phyloP scores from a whole-genome alignment of 2,797 vertebrate genomes.

The Gobionotothen gibberifrons region DNA sequence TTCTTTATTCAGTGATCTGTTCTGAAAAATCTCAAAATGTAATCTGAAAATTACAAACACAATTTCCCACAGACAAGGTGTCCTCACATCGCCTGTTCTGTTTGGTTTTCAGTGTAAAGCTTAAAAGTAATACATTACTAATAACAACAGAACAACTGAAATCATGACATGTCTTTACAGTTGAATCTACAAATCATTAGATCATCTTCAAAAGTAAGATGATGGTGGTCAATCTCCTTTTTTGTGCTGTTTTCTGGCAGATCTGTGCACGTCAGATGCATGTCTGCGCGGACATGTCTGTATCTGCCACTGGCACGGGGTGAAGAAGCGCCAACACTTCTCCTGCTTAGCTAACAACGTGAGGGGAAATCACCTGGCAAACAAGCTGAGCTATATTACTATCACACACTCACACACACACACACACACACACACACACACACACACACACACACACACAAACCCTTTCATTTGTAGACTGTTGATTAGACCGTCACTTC shows the following conservation, averaged over 20 bases:
- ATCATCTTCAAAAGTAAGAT: background rate
- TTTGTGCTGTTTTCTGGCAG: background rate
- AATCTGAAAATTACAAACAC: constrained; percentile 35
- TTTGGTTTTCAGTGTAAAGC: background rate
- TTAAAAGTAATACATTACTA: background rate
- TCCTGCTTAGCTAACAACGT: constrained; percentile 71
- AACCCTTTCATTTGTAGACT: constrained; percentile 24
- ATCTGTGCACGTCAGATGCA: constrained; percentile 8
- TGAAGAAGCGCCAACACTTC: constrained; percentile 80
- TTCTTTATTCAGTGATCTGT: constrained; percentile 19
- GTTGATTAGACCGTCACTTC: constrained; percentile 28
- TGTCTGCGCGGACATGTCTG: constrained; percentile 73
- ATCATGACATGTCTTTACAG: too few species aligned
- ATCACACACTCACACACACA: constrained; percentile 38
- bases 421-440: too few species aligned
- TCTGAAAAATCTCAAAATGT: constrained; percentile 25
- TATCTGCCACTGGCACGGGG: constrained; percentile 68
- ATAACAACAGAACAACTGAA: background rate
- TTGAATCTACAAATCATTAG: background rate
- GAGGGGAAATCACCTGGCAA: constrained; percentile 75
- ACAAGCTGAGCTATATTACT: constrained; percentile 47
- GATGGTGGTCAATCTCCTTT: constrained; percentile 39
- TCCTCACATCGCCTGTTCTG: background rate
- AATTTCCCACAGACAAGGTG: background rate
- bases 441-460: constrained; percentile 43